phyloP scores from a whole-genome alignment of 1,140 invertebrate genomes.

The honey bee (Apis mellifera) region Amel_HAv3.1 CM009932.2:14463501-14464000 shows the following conservation, averaged over 20 bases:
- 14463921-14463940: conserved; percentile 46
- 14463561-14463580: neutral
- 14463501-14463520: conserved; percentile 1
- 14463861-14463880: conserved; percentile 51
- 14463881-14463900: conserved; percentile 52
- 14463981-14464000: conserved; percentile 33
- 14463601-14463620: conserved; percentile 1
- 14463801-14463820: neutral
- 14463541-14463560: no score
- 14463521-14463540: neutral
- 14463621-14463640: neutral
- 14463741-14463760: neutral
- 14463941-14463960: conserved; percentile 45
- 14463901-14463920: conserved; percentile 56
- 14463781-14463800: neutral
- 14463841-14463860: conserved; percentile 36
- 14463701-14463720: no score
- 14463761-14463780: neutral
- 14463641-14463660: no score
- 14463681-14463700: no score
- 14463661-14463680: no score
- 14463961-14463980: conserved; percentile 48
- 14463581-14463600: neutral
- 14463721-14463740: no score
- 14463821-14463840: conserved; percentile 1